phyloP scores from a whole-genome alignment of 2,113 vertebrate species.

The Cichladusa arquata region DNA sequence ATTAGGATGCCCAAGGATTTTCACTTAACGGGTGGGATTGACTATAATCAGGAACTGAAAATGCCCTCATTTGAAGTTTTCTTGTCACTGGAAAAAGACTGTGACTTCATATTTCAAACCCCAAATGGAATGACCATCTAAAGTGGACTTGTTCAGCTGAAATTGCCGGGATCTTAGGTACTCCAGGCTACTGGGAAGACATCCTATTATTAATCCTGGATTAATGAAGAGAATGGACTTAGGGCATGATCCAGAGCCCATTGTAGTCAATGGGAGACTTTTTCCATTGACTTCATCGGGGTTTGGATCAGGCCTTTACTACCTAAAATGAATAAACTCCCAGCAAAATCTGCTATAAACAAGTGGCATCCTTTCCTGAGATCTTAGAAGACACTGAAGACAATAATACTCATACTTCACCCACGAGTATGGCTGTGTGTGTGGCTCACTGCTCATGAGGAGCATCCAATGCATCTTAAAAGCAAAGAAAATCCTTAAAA shows the following conservation, averaged over 20 bases:
- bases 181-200: not conserved
- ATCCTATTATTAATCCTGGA: not conserved
- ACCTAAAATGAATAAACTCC: constrained; percentile 32
- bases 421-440: not conserved
- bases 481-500: not conserved
- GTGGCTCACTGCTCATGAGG: not conserved
- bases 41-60: not conserved
- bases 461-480: not conserved
- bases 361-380: not conserved
- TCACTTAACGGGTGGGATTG: not conserved
- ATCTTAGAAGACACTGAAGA: constrained; percentile 15
- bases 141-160: not conserved
- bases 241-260: constrained; percentile 64
- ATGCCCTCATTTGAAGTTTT: not conserved
- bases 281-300: constrained; percentile 63
- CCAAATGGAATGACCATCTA: not conserved
- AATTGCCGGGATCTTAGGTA: not conserved
- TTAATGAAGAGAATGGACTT: constrained; percentile 27
- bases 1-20: not conserved
- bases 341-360: not conserved
- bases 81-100: not conserved
- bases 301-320: constrained; percentile 64
- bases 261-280: constrained; percentile 64
- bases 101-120: not conserved
- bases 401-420: not conserved